Evolutionary conservation across 1,140 invertebrate genomes (phyloP).

Genomic region (Stegodyphus dumicola): DNA sequence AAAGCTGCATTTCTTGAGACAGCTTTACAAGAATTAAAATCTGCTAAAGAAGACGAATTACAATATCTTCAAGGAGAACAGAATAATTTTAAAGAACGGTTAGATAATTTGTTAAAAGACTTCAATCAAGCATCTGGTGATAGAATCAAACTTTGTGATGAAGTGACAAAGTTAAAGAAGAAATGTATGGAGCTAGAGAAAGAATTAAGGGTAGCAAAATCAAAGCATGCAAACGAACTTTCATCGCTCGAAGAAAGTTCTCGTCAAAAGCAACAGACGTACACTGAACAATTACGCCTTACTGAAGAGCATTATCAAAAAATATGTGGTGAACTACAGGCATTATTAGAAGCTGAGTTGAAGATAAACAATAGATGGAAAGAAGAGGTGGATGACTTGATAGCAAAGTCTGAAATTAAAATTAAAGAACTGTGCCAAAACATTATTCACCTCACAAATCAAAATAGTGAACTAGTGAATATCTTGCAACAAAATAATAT

Average conservation of each 20-base stretch:
- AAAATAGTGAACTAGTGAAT: slow-evolving; percentile 20
- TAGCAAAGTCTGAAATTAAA: slow-evolving; percentile 30
- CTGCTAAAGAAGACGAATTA: background rate
- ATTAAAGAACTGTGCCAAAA: slow-evolving; percentile 29
- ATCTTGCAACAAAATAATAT: slow-evolving; percentile 3
- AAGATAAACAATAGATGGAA: slow-evolving; percentile 35
- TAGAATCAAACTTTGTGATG: slow-evolving; percentile 17
- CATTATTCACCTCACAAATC: slow-evolving; percentile 1
- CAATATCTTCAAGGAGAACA: slow-evolving; percentile 1
- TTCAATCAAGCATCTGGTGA: slow-evolving; percentile 16
- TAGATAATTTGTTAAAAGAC: slow-evolving; percentile 33
- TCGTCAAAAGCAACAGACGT: background rate
- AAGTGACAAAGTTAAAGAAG: slow-evolving; percentile 5
- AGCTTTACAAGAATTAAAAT: slow-evolving; percentile 6
- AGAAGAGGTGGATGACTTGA: slow-evolving; percentile 23
- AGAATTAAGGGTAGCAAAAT: background rate
- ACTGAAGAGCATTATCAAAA: slow-evolving; percentile 33
- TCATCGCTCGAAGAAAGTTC: background rate
- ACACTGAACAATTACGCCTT: background rate
- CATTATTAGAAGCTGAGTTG: slow-evolving; percentile 19
- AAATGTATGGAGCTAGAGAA: slow-evolving; percentile 13
- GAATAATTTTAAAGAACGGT: slow-evolving; percentile 7
- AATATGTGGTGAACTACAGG: slow-evolving; percentile 9
- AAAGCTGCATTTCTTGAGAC: background rate
- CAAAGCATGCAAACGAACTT: background rate